Base-by-base conservation (phyloP, 2,113 vertebrate species). In the Salvator merianae region DNA sequence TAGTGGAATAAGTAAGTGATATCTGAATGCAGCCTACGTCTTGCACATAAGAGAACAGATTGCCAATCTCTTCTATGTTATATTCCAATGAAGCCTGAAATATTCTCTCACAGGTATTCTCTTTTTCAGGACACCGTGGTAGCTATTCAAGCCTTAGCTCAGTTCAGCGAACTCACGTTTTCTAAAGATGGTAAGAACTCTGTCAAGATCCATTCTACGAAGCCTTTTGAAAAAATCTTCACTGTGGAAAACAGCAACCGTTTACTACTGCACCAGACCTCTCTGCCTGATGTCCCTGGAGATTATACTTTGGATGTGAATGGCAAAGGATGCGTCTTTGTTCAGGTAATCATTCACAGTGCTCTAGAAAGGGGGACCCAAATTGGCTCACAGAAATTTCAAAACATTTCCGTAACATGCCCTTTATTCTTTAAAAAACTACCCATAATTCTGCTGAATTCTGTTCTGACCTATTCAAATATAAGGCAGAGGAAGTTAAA, bases 81-180 rank as follows among this genome's bases (percentile, higher is more conserved):
- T 47, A 69, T 8, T 1, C n/a, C 0, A 20, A 65, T 66, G 77
- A 47, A 47, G 43, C 43, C 43, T 47, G 6, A 47, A 47, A 47
- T 28, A 53, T 10, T 20, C 24, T 76, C 81, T 28, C 38, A 16
- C 28, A 68, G 26, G 72, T 77, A 4, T 87, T 62, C 22, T 82
- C 65, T 80, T 78, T 59, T 87, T 83, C 80, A 96, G 95, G 95
- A 96, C 77, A 96, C 95, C 14, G 88, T 95, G 5, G 82, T 92
- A 59, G 94, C 94, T 36, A 94, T 96, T 77, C 94, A 96, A 86
- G 94, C 94, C 1, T 91, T 95, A 0, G 79, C 94, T 50, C 77
- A 88, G 22, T 96, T 94, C 65, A 86, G 90, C 28, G 85, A 83
- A 53, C 88, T 87, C 32, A 93, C 91, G 53, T 91, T 93, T 85